Conservation (phyloP, 2,888 invertebrate genomes). For the Gandaritis pyraliata region DNA sequence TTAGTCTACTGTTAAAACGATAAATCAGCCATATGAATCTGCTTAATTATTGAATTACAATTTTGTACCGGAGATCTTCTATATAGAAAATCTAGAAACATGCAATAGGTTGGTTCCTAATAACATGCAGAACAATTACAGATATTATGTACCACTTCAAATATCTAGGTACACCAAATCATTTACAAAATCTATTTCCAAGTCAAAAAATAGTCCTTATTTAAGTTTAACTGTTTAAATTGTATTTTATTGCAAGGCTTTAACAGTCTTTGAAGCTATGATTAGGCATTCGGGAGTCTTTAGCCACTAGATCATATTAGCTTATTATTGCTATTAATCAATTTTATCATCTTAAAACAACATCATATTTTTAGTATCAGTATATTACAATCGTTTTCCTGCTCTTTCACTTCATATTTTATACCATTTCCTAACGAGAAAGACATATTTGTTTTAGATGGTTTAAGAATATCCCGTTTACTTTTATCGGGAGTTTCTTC, state of each 20-base stretch:
- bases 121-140: too few species aligned
- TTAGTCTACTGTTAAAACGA: too few species aligned
- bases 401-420: slow-evolving; percentile 69
- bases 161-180: too few species aligned
- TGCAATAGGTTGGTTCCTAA: too few species aligned
- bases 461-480: slow-evolving; percentile 36
- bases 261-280: not conserved
- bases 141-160: too few species aligned
- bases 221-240: not conserved
- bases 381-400: slow-evolving; percentile 74
- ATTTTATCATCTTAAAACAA: not conserved
- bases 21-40: too few species aligned
- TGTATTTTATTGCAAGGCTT: not conserved
- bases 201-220: too few species aligned
- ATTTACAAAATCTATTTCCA: too few species aligned
- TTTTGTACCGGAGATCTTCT: too few species aligned
- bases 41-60: too few species aligned
- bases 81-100: too few species aligned
- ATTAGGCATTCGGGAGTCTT: not conserved
- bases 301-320: too few species aligned
- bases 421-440: slow-evolving; percentile 40
- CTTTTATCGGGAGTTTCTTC: slow-evolving; percentile 23
- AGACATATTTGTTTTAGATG: slow-evolving; percentile 25
- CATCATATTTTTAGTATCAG: slow-evolving; percentile 64
- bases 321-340: not conserved